Conservation (phyloP, 1,140 invertebrate species). For the Drosophila yakuba region DNA sequence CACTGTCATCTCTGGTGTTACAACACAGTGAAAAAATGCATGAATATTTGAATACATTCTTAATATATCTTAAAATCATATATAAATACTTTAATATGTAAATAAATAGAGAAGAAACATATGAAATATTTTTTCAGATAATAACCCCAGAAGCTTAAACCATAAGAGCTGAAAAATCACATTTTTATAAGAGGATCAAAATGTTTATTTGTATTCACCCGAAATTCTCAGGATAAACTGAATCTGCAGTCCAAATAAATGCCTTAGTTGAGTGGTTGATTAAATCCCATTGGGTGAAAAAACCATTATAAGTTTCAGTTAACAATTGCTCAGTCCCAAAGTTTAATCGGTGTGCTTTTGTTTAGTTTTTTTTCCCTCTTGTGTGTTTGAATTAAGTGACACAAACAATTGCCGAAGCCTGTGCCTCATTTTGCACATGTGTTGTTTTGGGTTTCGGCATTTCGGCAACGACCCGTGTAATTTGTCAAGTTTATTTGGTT, state of each 20-base stretch:
- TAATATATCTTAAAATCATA: too few species aligned
- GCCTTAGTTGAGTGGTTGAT: background rate
- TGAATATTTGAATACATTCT: too few species aligned
- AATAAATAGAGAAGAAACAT: too few species aligned
- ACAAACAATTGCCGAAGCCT: constrained; percentile 35
- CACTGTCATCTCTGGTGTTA: background rate
- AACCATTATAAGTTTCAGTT: background rate
- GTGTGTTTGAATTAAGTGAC: constrained; percentile 55
- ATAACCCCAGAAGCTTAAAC: too few species aligned
- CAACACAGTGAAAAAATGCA: background rate
- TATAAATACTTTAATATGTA: too few species aligned
- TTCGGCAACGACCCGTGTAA: constrained; percentile 68
- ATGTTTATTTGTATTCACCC: too few species aligned
- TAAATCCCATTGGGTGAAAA: background rate
- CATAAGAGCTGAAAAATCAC: background rate
- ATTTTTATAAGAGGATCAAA: background rate
- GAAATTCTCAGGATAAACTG: too few species aligned
- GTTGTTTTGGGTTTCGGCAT: background rate
- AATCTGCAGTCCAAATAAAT: too few species aligned
- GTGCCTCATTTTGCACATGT: constrained; percentile 47
- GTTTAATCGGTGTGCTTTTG: background rate
- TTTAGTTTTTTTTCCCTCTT: background rate
- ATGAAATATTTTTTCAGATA: too few species aligned
- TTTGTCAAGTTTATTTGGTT: constrained; percentile 81
- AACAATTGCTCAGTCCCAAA: background rate